These are phyloP conservation scores for Phocides pigmalion DNA, from an alignment of 1,140 invertebrate species.

Conservation along the genomic window DNA sequence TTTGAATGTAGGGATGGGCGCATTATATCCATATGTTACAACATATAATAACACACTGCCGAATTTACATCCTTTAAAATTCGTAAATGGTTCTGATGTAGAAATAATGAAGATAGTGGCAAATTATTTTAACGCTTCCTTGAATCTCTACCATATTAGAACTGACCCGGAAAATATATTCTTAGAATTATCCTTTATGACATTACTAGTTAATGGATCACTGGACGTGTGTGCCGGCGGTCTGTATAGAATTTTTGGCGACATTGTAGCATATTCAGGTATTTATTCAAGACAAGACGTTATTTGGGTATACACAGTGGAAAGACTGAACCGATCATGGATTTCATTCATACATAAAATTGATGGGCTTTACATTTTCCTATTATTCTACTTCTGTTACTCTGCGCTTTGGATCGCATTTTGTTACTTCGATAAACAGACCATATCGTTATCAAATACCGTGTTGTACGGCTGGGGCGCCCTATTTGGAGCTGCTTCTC, in stretches of 20 bases:
- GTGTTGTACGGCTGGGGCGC: constrained; percentile 60
- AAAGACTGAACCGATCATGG: constrained; percentile 58
- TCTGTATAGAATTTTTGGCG: constrained; percentile 61
- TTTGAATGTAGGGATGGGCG: constrained; percentile 56
- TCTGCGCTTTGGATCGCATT: constrained; percentile 54
- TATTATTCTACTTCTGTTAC: constrained; percentile 58
- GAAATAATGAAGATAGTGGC: constrained; percentile 64
- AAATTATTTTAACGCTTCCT: constrained; percentile 56
- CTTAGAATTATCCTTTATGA: constrained; percentile 44
- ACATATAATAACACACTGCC: constrained; percentile 42
- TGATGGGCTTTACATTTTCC: constrained; percentile 57
- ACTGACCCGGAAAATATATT: constrained; percentile 52
- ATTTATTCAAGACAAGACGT: constrained; percentile 58
- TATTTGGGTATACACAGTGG: constrained; percentile 63
- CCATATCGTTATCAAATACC: constrained; percentile 44
- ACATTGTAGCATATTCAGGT: constrained; percentile 62
- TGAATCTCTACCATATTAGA: constrained; percentile 49
- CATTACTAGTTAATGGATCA: constrained; percentile 54
- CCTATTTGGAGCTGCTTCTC: constrained; percentile 50
- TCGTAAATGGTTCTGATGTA: constrained; percentile 55
- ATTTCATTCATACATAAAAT: constrained; percentile 52
- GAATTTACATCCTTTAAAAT: constrained; percentile 45
- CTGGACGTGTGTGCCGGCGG: constrained; percentile 68
- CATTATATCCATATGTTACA: constrained; percentile 53
- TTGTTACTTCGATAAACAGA: constrained; percentile 45